phyloP scores from a whole-genome alignment of 1,140 invertebrate genomes.

The Parapsyche elsis region DNA sequence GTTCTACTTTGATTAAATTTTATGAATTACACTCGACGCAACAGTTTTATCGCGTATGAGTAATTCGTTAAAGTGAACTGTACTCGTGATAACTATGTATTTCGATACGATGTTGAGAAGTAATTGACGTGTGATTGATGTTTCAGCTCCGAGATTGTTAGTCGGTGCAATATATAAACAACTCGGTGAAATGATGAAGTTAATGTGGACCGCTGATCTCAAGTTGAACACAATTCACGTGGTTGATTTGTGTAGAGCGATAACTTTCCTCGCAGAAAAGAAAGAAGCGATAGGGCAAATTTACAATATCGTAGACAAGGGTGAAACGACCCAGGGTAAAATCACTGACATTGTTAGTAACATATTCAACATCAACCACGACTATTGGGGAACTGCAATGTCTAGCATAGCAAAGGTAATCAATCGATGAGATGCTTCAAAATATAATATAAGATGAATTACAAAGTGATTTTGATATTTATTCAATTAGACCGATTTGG shows the following conservation, averaged over 20 bases:
- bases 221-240: slow-evolving; percentile 91
- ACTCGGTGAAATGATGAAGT: slow-evolving; percentile 89
- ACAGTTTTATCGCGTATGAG: not conserved
- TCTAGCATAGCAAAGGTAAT: slow-evolving; percentile 82
- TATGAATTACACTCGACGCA: not conserved
- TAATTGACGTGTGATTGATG: slow-evolving; percentile 48
- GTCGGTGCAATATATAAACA: slow-evolving; percentile 90
- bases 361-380: slow-evolving; percentile 87
- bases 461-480: slow-evolving; percentile 4
- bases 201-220: slow-evolving; percentile 87
- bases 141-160: slow-evolving; percentile 82
- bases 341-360: slow-evolving; percentile 83
- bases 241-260: slow-evolving; percentile 81
- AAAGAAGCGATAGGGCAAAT: slow-evolving; percentile 70
- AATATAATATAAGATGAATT: no score
- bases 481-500: slow-evolving; percentile 72
- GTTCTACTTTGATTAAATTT: not conserved
- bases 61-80: no score
- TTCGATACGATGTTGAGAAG: not conserved
- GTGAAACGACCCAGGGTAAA: slow-evolving; percentile 83
- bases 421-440: no score
- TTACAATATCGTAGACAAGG: slow-evolving; percentile 87
- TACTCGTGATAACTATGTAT: not conserved
- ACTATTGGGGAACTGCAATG: slow-evolving; percentile 84
- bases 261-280: slow-evolving; percentile 71